Conservation (phyloP, 2,888 invertebrate genomes). For the Boloria euphrosyne region DNA sequence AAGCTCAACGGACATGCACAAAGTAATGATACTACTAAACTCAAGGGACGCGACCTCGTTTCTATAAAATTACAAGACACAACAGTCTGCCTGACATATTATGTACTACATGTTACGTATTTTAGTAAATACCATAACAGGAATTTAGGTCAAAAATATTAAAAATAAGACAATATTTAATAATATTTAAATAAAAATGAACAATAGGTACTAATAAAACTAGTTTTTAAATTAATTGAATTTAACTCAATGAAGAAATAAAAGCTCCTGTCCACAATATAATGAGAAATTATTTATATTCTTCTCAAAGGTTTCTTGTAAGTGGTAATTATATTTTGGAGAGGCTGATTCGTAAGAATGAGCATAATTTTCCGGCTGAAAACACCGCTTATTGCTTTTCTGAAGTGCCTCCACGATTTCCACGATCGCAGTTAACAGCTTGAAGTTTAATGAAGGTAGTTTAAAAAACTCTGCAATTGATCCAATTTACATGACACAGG, state of each 20-base stretch:
- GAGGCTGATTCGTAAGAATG: constrained; percentile 59
- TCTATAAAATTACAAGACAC: constrained; percentile 54
- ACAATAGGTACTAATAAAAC: too few relatives aligned
- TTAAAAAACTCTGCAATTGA: neutral
- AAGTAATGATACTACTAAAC: constrained; percentile 51
- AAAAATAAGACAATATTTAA: too few relatives aligned
- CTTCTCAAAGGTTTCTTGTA: constrained; percentile 2
- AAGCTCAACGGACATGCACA: neutral
- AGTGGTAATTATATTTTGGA: constrained; percentile 27
- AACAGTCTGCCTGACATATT: neutral
- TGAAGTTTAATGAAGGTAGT: constrained; percentile 3
- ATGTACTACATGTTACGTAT: constrained; percentile 5
- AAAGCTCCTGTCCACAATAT: neutral
- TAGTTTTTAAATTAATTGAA: neutral
- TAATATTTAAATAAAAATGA: too few relatives aligned
- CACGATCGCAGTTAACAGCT: constrained; percentile 46
- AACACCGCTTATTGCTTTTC: constrained; percentile 70
- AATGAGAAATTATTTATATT: neutral
- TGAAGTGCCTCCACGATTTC: constrained; percentile 58
- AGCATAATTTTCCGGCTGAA: constrained; percentile 74
- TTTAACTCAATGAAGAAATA: neutral
- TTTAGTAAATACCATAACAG: neutral
- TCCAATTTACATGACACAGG: neutral
- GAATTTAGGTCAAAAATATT: too few relatives aligned
- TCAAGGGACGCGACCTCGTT: constrained; percentile 62